These are phyloP conservation scores for Pseudochirops cupreus DNA, from an alignment of 2,797 vertebrate species.

Conservation along the genomic window DNA sequence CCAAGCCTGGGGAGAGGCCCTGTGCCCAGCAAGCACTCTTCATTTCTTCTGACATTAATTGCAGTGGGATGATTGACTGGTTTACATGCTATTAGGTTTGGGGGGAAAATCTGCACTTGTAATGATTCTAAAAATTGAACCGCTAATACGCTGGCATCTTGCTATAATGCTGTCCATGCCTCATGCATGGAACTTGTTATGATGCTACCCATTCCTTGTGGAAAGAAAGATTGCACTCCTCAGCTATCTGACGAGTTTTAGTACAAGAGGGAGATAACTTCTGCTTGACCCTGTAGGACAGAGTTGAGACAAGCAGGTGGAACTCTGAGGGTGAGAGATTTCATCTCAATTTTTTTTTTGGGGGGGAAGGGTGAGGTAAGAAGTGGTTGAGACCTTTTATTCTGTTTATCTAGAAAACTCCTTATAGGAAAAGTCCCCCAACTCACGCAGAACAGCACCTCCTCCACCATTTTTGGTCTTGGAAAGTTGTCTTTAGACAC, in stretches of 20 bases:
- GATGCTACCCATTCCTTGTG: background rate
- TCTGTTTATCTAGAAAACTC: background rate
- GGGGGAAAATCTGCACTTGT: background rate
- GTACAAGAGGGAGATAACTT: background rate
- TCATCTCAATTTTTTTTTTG: background rate
- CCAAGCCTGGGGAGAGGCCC: conserved; percentile 8
- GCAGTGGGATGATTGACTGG: background rate
- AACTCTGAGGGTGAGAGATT: background rate
- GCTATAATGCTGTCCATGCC: background rate
- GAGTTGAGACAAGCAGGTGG: background rate
- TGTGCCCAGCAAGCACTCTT: background rate
- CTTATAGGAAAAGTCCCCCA: background rate
- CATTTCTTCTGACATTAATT: background rate
- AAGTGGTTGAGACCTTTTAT: background rate
- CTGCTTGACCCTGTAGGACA: background rate
- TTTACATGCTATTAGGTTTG: background rate
- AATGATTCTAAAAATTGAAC: conserved; percentile 8
- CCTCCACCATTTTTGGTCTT: background rate
- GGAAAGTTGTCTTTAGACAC: background rate
- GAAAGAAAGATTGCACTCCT: background rate
- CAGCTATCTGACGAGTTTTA: background rate
- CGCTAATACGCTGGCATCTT: background rate
- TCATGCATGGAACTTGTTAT: background rate
- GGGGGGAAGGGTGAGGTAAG: no score
- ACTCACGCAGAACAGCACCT: background rate